Conservation (phyloP, 2,888 invertebrate species). For the Alentia gelatinosa region DNA sequence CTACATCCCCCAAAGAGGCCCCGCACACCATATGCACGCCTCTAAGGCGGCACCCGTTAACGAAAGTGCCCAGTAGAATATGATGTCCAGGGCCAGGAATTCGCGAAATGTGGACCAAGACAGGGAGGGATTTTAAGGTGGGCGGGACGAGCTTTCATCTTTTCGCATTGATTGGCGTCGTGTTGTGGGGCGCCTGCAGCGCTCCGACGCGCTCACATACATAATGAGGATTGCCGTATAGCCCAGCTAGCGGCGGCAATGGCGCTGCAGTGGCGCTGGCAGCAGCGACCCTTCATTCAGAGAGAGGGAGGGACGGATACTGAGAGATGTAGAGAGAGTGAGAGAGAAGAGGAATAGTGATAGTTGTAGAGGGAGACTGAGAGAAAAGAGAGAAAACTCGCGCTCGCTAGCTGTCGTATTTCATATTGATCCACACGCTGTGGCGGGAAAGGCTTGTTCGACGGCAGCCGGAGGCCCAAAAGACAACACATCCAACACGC, state of each 20-base stretch:
- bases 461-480: not conserved
- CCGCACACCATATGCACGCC: not conserved
- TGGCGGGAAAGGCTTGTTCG: not conserved
- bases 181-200: not conserved
- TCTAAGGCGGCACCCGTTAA: not conserved
- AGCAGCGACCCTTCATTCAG: not conserved
- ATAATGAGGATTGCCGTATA: conserved; percentile 3
- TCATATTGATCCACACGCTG: not conserved
- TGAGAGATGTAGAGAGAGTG: not conserved
- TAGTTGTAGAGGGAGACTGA: not conserved
- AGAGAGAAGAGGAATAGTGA: not conserved
- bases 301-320: not conserved
- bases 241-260: not conserved
- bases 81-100: no score
- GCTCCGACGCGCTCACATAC: not conserved
- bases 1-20: not conserved
- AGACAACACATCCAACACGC: not conserved
- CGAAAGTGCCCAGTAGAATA: no score
- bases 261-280: not conserved
- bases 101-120: no score
- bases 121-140: not conserved
- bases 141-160: not conserved
- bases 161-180: not conserved
- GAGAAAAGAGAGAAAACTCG: not conserved
- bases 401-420: not conserved